These are phyloP conservation scores for Oasisia sp. DNA, from an alignment of 2,888 invertebrate species.

Conservation along the genomic window DNA sequence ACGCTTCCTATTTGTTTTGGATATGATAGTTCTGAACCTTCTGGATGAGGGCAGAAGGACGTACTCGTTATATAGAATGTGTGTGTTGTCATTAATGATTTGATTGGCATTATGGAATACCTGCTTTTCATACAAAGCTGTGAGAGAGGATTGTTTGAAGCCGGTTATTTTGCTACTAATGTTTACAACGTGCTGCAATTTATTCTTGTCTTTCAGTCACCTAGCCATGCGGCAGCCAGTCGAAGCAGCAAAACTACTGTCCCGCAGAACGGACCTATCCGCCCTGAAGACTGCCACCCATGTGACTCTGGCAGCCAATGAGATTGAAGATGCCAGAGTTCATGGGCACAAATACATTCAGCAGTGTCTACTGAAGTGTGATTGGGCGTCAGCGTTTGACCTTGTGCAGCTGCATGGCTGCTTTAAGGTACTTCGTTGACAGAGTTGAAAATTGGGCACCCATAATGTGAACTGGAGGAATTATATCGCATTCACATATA, in stretches of 20 bases:
- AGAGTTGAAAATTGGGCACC: neutral
- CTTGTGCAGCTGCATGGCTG: slow-evolving; percentile 49
- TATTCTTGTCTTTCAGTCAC: slow-evolving; percentile 68
- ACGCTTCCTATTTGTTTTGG: too few species aligned
- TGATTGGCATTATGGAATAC: too few species aligned
- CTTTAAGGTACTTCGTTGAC: slow-evolving; percentile 47
- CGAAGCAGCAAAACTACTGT: slow-evolving; percentile 73
- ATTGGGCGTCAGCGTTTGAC: slow-evolving; percentile 54
- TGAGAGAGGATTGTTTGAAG: too few species aligned
- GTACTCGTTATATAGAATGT: too few species aligned
- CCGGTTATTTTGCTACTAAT: too few species aligned
- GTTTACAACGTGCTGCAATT: neutral
- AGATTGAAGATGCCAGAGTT: slow-evolving; percentile 52
- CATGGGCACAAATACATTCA: slow-evolving; percentile 55
- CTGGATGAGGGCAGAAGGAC: too few species aligned
- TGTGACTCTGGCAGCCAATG: slow-evolving; percentile 68
- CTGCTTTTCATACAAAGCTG: too few species aligned
- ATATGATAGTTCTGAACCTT: too few species aligned
- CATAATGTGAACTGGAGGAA: too few species aligned
- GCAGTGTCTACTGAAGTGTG: slow-evolving; percentile 50
- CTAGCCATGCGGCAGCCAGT: slow-evolving; percentile 72
- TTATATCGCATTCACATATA: too few species aligned
- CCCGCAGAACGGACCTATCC: slow-evolving; percentile 70
- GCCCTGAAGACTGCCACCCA: slow-evolving; percentile 72
- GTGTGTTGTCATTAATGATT: too few species aligned